Percentiles rank a stretch among this genome's conserved stretches.
phyloP scores from a whole-genome alignment of 2,797 vertebrate genomes.

The Mycteria americana region DNA sequence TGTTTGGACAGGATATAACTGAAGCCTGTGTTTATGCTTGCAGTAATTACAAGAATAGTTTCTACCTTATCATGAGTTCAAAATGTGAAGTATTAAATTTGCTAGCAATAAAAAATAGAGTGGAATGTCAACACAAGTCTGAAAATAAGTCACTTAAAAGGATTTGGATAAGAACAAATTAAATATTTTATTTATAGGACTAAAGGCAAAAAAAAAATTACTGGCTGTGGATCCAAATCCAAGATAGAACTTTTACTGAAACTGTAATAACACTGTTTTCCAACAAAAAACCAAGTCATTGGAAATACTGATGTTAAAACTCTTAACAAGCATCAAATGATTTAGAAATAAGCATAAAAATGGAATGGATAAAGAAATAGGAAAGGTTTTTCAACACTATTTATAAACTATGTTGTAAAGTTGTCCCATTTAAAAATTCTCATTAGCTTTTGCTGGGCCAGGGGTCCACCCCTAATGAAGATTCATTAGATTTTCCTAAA shows the following conservation, averaged over 20 bases:
- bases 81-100: constrained; percentile 7
- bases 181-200: not conserved
- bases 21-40: not conserved
- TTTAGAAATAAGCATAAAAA: not conserved
- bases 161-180: not conserved
- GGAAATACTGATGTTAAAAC: constrained; percentile 3
- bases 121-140: not conserved
- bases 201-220: not conserved
- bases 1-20: not conserved
- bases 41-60: not conserved
- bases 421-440: not conserved
- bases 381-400: not conserved
- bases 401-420: not conserved
- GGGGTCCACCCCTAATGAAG: not conserved
- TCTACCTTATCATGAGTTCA: not conserved
- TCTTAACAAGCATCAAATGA: not conserved
- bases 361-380: not conserved
- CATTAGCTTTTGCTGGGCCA: not conserved
- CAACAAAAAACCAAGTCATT: not conserved
- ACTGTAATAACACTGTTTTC: not conserved
- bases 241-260: not conserved
- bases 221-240: not conserved
- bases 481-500: not conserved
- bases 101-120: not conserved
- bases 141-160: not conserved